Evolutionary conservation across 2,888 invertebrate species (phyloP).

Genomic region (Coelopa pilipes): DNA sequence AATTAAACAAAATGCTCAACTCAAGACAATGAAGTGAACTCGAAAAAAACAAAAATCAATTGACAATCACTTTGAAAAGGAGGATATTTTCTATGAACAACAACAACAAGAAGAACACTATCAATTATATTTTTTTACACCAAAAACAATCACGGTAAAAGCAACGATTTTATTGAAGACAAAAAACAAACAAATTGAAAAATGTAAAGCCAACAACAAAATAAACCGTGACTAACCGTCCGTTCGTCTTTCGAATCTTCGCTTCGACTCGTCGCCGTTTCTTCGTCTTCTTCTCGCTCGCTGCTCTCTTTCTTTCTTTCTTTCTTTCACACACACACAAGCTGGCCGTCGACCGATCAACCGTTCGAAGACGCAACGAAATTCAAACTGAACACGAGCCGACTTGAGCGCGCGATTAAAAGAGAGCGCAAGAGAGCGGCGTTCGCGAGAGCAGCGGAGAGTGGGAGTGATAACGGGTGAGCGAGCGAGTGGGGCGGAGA

Average conservation of each 20-base stretch:
- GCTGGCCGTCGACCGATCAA: background rate
- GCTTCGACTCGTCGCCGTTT: background rate
- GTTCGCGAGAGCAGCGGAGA: background rate
- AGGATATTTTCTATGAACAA: background rate
- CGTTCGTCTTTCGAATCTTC: background rate
- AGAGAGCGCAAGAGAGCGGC: background rate
- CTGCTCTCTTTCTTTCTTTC: background rate
- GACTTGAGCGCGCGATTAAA: constrained; percentile 8
- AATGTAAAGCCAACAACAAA: background rate
- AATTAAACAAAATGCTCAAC: too few relatives aligned
- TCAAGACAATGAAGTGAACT: too few relatives aligned
- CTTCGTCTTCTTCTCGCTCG: background rate
- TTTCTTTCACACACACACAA: background rate
- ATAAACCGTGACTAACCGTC: constrained; percentile 28
- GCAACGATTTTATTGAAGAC: background rate
- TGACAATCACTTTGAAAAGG: background rate
- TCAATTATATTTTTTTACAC: background rate
- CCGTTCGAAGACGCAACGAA: constrained; percentile 26
- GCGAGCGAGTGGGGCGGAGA: background rate
- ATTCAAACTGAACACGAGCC: constrained; percentile 18
- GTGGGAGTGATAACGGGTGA: background rate
- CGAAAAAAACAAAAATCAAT: background rate
- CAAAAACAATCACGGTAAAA: background rate
- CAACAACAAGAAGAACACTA: background rate
- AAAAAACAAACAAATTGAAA: background rate